phyloP scores from a whole-genome alignment of 2,888 invertebrate genomes.

The Octonoba sinensis region DNA sequence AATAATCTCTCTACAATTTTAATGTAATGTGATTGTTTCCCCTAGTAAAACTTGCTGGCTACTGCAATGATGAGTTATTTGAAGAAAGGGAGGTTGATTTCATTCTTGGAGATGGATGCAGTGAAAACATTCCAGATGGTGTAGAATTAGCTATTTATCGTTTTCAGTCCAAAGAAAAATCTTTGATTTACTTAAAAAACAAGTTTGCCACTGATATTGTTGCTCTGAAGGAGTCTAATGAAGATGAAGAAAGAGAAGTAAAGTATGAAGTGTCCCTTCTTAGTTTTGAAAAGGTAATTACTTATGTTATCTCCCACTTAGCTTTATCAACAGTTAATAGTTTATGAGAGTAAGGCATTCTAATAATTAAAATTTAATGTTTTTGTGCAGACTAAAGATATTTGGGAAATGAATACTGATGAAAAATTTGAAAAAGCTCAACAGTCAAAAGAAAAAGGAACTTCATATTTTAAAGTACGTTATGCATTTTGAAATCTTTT shows the following conservation, averaged over 20 bases:
- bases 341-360: too few relatives aligned
- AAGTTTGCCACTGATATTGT: constrained; percentile 83
- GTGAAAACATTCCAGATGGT: constrained; percentile 82
- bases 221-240: constrained; percentile 79
- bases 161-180: constrained; percentile 85
- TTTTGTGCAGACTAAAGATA: constrained; percentile 77
- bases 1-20: neutral
- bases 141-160: constrained; percentile 84
- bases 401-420: constrained; percentile 83
- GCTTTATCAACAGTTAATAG: neutral
- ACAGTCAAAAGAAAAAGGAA: constrained; percentile 90
- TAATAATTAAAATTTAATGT: too few relatives aligned
- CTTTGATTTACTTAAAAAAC: constrained; percentile 80
- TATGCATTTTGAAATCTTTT: neutral
- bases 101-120: constrained; percentile 86
- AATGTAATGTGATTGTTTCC: constrained; percentile 64
- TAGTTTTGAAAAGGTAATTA: constrained; percentile 82
- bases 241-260: constrained; percentile 84
- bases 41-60: constrained; percentile 82
- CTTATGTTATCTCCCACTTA: neutral
- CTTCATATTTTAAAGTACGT: constrained; percentile 83
- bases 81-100: constrained; percentile 88
- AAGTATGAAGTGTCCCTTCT: constrained; percentile 86
- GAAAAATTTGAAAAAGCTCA: constrained; percentile 87
- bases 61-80: constrained; percentile 78